These are phyloP conservation scores for Microctenopoma steveboyesi DNA, from an alignment of 2,797 vertebrate genomes.

Conservation along the genomic window DNA sequence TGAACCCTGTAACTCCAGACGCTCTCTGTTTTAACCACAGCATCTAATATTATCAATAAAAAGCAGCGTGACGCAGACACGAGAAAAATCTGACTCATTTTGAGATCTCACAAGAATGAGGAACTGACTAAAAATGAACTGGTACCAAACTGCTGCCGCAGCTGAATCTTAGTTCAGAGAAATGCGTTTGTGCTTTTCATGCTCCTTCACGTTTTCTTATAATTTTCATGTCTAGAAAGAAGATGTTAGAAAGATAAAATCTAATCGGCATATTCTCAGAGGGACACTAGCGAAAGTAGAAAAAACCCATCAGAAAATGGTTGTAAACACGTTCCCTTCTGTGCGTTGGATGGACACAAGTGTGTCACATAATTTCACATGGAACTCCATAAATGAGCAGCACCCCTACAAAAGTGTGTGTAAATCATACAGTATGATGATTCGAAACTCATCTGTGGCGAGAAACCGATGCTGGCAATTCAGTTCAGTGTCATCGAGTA, in stretches of 20 bases:
- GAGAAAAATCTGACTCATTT: constrained; percentile 68
- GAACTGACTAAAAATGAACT: constrained; percentile 44
- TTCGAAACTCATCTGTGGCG: too few species aligned
- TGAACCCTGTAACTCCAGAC: constrained; percentile 21
- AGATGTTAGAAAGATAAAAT: background rate
- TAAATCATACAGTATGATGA: too few species aligned
- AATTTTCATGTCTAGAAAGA: background rate
- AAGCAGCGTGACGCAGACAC: constrained; percentile 40
- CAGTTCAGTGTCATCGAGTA: too few species aligned
- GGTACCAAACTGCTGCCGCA: constrained; percentile 32
- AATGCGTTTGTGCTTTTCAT: constrained; percentile 18
- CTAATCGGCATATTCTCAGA: constrained; percentile 13
- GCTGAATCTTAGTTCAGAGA: constrained; percentile 40
- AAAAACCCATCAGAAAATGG: too few species aligned
- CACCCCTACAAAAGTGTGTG: too few species aligned
- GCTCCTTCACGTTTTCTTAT: constrained; percentile 28
- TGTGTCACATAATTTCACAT: too few species aligned
- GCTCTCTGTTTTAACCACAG: constrained; percentile 49
- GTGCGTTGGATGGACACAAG: too few species aligned
- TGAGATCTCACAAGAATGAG: constrained; percentile 38
- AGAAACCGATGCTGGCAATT: too few species aligned
- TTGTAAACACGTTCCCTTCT: too few species aligned
- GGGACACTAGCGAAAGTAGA: background rate
- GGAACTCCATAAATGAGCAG: too few species aligned
- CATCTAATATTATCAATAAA: constrained; percentile 52